Conservation (phyloP, 2,113 vertebrate genomes). For the Micromys minutus region DNA sequence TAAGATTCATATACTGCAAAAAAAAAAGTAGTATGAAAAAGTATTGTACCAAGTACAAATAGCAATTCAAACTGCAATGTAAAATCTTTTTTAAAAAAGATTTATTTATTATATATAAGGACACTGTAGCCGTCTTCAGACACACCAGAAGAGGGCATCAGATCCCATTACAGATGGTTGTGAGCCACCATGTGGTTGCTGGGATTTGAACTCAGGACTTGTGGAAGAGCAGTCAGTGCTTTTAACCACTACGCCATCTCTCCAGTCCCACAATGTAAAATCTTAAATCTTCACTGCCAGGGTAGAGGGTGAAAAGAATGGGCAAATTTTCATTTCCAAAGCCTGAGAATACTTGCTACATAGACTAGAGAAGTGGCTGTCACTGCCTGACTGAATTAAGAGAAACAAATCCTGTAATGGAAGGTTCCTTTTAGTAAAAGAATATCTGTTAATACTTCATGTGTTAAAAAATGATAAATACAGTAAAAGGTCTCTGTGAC, state of each 20-base stretch:
- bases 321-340: not conserved
- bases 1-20: not conserved
- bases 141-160: too few species aligned
- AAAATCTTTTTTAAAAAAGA: too few species aligned
- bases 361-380: not conserved
- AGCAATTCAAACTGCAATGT: constrained; percentile 1
- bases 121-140: too few species aligned
- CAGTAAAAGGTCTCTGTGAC: not conserved
- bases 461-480: not conserved
- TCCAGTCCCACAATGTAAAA: too few species aligned
- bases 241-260: too few species aligned
- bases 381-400: not conserved
- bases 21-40: constrained; percentile 16
- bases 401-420: not conserved
- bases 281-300: not conserved
- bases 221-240: too few species aligned
- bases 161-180: too few species aligned
- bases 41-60: not conserved
- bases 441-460: not conserved
- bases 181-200: too few species aligned
- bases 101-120: too few species aligned
- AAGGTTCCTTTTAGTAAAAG: not conserved
- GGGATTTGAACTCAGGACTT: too few species aligned
- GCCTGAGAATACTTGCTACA: not conserved
- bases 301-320: not conserved